Evolutionary conservation across 2,113 vertebrate genomes (phyloP).

Genomic region (Vidua macroura): DNA sequence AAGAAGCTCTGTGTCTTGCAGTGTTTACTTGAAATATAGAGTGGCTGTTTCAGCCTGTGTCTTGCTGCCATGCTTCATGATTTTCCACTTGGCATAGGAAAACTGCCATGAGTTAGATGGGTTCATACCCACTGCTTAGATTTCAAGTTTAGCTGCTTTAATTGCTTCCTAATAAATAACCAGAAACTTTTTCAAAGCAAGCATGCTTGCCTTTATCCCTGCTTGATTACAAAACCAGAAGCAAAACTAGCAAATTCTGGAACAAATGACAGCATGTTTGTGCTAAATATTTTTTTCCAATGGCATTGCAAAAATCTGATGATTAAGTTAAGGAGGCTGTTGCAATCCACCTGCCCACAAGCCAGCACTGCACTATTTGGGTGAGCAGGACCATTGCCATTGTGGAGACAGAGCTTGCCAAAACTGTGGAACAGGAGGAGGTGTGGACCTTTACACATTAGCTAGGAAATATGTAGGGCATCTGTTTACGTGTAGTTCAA

Average conservation of each 20-base stretch:
- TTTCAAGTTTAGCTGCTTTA: slow-evolving; percentile 6
- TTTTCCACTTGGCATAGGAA: slow-evolving; percentile 49
- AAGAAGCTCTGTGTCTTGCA: neutral
- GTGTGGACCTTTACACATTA: neutral
- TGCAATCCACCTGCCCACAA: neutral
- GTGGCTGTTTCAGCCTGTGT: neutral
- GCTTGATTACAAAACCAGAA: slow-evolving; percentile 14
- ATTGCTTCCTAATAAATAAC: slow-evolving; percentile 38
- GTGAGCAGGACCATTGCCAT: neutral
- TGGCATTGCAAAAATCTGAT: neutral
- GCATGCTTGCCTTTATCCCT: neutral
- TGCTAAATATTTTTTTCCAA: neutral
- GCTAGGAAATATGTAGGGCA: neutral
- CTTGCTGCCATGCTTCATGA: slow-evolving; percentile 13
- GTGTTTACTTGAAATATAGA: slow-evolving; percentile 27
- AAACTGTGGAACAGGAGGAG: neutral
- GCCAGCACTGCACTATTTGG: neutral
- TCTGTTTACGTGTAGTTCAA: neutral
- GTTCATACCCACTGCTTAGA: neutral
- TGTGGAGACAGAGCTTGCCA: neutral
- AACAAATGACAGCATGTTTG: neutral
- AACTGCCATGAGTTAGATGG: slow-evolving; percentile 24
- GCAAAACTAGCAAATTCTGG: neutral
- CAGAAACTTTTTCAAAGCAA: slow-evolving; percentile 13
- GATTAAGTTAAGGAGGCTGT: neutral